Evolutionary conservation across 2,113 vertebrate species (phyloP).

Genomic region (Cinclus cinclus): DNA sequence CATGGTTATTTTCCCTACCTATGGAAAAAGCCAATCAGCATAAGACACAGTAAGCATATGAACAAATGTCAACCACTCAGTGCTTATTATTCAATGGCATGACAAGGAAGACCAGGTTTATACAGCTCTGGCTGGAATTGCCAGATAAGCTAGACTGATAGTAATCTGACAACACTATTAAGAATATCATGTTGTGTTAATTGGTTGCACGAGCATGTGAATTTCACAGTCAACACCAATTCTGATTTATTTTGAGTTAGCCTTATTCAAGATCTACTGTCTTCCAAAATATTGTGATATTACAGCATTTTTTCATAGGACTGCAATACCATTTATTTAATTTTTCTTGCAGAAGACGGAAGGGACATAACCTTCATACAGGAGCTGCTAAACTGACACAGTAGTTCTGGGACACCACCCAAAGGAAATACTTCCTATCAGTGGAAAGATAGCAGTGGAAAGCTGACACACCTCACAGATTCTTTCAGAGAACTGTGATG

Average conservation of each 20-base stretch:
- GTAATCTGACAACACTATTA: background rate
- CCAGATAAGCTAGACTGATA: background rate
- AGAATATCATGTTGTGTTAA: background rate
- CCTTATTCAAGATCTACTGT: background rate
- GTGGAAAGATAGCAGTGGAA: background rate
- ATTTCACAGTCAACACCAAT: background rate
- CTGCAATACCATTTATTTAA: background rate
- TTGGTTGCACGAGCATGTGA: background rate
- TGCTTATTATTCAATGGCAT: background rate
- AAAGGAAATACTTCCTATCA: background rate
- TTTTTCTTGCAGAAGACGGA: background rate
- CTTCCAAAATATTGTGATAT: background rate
- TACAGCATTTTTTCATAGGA: background rate
- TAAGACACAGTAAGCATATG: accelerated
- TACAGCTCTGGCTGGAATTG: background rate
- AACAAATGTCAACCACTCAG: background rate
- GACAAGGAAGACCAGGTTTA: background rate
- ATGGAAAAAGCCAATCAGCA: background rate
- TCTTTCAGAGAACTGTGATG: background rate
- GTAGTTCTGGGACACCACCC: background rate
- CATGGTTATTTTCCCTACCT: background rate
- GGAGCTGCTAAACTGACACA: background rate
- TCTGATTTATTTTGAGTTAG: background rate
- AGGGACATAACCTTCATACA: background rate
- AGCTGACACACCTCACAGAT: background rate